Evolutionary conservation across 2,797 vertebrate genomes (phyloP), one percentile per base, ranked within the genome.

Genomic region (Threskiornis aethiopicus): DNA sequence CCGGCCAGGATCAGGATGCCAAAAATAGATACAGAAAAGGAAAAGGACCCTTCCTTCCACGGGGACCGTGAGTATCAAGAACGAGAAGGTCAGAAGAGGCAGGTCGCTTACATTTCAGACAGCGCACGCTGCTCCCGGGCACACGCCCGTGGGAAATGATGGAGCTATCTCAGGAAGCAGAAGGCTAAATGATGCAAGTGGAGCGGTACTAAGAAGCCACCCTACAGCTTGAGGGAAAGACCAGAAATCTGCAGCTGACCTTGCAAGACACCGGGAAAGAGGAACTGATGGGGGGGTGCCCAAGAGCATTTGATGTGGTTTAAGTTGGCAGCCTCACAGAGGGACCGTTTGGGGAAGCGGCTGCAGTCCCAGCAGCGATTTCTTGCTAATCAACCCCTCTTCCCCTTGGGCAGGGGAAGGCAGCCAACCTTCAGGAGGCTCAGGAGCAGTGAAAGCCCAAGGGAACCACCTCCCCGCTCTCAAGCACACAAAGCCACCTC

Each of bases 1-100:
- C 58, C 3, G 7, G 76, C 47, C 76, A 84, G 79, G 72, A 93
- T 84, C 51, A 81, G 62, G 72, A 71, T 47, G 42, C 64, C 93
- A 85, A 59, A 91, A 93, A 86, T 82, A 97, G 94, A 92, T 8
- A 78, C 46, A 84, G 80, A 84, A 78, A 81, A 82, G 46, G 39
- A 89, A 95, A 73, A 13, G 7, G 72, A 90, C 31, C 58, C 55
- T 69, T 76, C 89, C 80, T 69, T 66, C 78, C 51, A 7, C 3
- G 4, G 51, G 47, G 73, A 54, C 66, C 1, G 0, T 11, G 39
- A 42, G 19, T 21, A 75, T 49, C 59, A 49, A 47, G 77, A 76
- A 28, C 0, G 7, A 20, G 47, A 65, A 52, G 57, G 67, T 83
- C 62, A 78, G 84, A 55, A 90, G 84, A 54, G 1, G 0, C 58